Base-by-base conservation (phyloP, 2,888 invertebrate genomes). In the Trachelus iudaicus region DNA sequence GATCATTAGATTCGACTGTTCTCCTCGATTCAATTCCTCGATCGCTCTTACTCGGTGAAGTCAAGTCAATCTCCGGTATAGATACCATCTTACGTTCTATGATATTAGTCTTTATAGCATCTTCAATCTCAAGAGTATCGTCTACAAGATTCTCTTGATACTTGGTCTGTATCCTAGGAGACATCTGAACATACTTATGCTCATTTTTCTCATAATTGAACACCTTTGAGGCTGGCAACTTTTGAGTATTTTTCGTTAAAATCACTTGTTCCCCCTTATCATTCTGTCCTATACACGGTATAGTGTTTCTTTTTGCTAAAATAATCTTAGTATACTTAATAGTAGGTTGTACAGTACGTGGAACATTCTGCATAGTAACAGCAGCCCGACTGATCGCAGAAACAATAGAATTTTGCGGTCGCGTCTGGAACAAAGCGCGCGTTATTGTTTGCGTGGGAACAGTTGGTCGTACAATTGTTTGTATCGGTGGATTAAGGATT, bases 271-370 rank as follows among this genome's bases (percentile, higher is more conserved):
- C 89, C 11, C 74, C 80, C 69, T 82, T 88, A 11, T 85, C 86
- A 1, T 83, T 84, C 71, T 85, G 80, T 4, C 56, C 56, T 75
- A 73, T 83, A 81, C 40, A 69, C n/a, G 81, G 83, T 13, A 78
- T n/a, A 35, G 85, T 80, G 80, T 85, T 89, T 80, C 92, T 91
- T 80, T 92, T 92, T 13, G 93, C 93, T 79, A 93, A 85, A 80
- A 93, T 92, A 79, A 93, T 93, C 83, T 93, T 93, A 1, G 93
- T 92, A 76, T 92, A 93, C 82, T 93, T 93, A 9, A 91, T 81
- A 13, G 85, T 85, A 4, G 89, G 82, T 76, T 87, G 88, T 75
- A 80, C 83, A 3, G 81, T 11, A 9, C 86, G 84, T 9, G 81
- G 12, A 1, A 82, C 34, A 37, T 75, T 82, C 71, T 87, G 86